Base-by-base conservation (phyloP, 2,797 vertebrate species). In the Acrocephalus scirpaceus region DNA sequence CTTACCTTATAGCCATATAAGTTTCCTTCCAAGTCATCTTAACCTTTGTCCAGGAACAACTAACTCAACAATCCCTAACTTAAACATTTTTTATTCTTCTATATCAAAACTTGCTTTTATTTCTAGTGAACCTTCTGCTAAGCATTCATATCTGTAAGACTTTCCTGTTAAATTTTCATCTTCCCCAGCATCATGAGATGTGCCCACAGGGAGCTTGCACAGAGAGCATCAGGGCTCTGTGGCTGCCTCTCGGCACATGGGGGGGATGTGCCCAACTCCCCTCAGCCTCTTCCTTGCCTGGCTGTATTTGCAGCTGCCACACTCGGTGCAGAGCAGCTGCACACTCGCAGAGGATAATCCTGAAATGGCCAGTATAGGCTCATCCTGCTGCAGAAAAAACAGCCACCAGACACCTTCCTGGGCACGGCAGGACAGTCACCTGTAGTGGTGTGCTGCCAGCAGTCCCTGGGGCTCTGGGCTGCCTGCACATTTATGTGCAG, bases 201-300 rank as follows among this genome's bases (percentile, higher is more conserved):
- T 51, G 30, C 19, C 9, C 3, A 2, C 13, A 54, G 36, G 26
- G 62, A 82, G 32, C 36, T 48, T 58, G 64, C 29, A 13, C 16
- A 29, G 53, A 42, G n/a, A 54, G 22, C 57, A 38, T 61, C 34
- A 25, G 57, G 26, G 45, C 30, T 23, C 38, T 26, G 50, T 36
- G 62, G 34, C 53, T 85, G 10, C 48, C 5, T 56, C 34, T 53
- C 0, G 0, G 47, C 6, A 2, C 11, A 0, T 2, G 21, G 8
- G 2, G 30, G 27, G 9, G 27, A 62, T 66, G 44, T 77, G 7
- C 26, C 32, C 8, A 4, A 16, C 34, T 67, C 5, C 29, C n/a
- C 44, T 70, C 3, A 1, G 38, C 38, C 40, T 74, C 29, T 22
- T 18, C 62, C 26, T 48, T 18, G 18, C 1, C 1, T 16, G 78